Evolutionary conservation across 2,113 vertebrate genomes (phyloP).

Genomic region (Anas platyrhynchos): DNA sequence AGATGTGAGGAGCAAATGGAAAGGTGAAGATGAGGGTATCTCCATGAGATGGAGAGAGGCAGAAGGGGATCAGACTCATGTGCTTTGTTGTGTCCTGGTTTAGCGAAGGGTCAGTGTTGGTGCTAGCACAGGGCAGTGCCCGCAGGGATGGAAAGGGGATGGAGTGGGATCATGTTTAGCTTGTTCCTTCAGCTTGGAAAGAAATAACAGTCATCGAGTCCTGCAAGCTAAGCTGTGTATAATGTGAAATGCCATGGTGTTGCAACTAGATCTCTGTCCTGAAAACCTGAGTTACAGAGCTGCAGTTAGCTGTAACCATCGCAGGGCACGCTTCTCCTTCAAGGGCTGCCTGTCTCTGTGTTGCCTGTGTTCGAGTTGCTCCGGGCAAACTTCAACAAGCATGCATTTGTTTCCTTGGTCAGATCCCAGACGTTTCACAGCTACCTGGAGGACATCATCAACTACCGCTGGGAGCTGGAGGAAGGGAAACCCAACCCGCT

Average conservation of each 20-base stretch:
- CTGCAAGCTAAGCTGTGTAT: not conserved
- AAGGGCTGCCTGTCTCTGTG: not conserved
- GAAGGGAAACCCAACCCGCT: slow-evolving; percentile 96
- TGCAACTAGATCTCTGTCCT: not conserved
- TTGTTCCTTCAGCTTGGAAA: not conserved
- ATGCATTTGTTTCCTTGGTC: not conserved
- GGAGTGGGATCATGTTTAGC: not conserved
- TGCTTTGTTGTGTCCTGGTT: not conserved
- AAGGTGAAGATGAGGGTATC: not conserved
- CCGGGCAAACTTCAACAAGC: not conserved
- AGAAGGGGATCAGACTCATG: rapidly evolving
- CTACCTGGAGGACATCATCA: slow-evolving; percentile 98
- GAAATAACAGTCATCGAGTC: not conserved
- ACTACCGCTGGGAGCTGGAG: slow-evolving; percentile 96
- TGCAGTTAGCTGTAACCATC: not conserved
- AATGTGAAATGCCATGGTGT: rapidly evolving
- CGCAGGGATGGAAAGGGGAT: not conserved
- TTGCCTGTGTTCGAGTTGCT: not conserved
- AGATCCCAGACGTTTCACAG: slow-evolving; percentile 91
- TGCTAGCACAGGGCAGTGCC: not conserved
- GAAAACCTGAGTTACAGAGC: not conserved
- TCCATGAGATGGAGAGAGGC: not conserved
- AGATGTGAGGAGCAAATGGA: not conserved
- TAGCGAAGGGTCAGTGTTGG: not conserved
- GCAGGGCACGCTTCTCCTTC: not conserved